Conservation (phyloP, 2,888 invertebrate genomes). For the Aplocera efformata region DNA sequence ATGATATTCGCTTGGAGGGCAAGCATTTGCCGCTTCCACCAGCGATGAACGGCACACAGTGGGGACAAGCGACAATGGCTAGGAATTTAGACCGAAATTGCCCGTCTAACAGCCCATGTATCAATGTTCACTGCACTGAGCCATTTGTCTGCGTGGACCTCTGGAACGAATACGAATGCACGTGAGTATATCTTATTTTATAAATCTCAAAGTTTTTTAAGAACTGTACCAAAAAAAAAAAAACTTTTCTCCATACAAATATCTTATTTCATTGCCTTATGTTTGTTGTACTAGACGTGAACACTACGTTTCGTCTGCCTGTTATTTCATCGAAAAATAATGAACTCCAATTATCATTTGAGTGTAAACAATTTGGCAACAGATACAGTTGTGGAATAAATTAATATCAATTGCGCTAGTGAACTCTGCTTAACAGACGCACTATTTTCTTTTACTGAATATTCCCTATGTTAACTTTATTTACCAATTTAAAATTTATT, state of each 20-base stretch:
- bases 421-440: conserved; percentile 3
- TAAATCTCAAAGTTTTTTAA: background rate
- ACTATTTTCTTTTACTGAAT: conserved; percentile 18
- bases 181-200: conserved; percentile 84
- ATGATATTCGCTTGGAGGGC: conserved; percentile 91
- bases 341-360: conserved; percentile 1
- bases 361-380: conserved; percentile 6
- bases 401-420: conserved; percentile 1
- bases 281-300: background rate
- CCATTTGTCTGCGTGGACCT: conserved; percentile 97
- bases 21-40: conserved; percentile 96
- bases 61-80: conserved; percentile 97
- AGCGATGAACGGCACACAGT: conserved; percentile 96
- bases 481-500: conserved; percentile 17
- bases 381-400: conserved; percentile 4
- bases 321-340: conserved; percentile 13
- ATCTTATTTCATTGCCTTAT: no score
- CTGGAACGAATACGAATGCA: conserved; percentile 99
- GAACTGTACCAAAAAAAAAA: no score
- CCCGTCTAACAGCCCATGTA: conserved; percentile 96
- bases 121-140: conserved; percentile 95
- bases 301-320: conserved; percentile 6
- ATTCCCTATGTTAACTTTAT: conserved; percentile 1
- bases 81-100: conserved; percentile 95
- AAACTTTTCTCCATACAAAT: no score